Conservation (phyloP, 2,113 vertebrate genomes). For the Caracal caracal region DNA sequence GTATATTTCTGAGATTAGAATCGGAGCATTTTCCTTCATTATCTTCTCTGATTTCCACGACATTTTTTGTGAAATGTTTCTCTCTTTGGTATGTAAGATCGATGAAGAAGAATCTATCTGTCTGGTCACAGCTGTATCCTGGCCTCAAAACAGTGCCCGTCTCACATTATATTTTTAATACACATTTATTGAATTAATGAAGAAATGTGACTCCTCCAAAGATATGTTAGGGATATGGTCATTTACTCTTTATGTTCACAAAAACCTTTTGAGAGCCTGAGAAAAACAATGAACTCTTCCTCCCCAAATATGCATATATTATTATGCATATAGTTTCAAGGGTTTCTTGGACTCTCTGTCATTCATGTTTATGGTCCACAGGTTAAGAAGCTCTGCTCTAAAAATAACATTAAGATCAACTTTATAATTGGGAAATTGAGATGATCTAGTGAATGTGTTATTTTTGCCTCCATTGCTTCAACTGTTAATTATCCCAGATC, state of each 20-base stretch:
- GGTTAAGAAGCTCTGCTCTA: background rate
- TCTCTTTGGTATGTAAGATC: constrained; percentile 17
- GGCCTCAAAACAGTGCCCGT: background rate
- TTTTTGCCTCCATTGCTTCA: background rate
- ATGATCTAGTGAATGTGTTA: background rate
- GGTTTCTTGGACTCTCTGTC: background rate
- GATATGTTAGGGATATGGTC: background rate
- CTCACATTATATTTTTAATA: background rate
- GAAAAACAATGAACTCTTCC: background rate
- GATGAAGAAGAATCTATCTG: constrained; percentile 17
- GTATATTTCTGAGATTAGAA: background rate
- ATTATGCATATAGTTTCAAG: background rate
- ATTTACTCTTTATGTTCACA: constrained; percentile 1
- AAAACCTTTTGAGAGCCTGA: background rate
- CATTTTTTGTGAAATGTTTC: constrained; percentile 56
- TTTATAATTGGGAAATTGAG: background rate
- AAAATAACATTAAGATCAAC: background rate
- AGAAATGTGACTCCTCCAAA: constrained; percentile 26
- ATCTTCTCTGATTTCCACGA: constrained; percentile 39
- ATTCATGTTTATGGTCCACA: background rate
- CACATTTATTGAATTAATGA: constrained; percentile 48
- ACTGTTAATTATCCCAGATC: background rate
- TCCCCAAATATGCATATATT: background rate
- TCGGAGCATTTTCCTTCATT: background rate
- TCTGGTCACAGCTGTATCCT: background rate